Conservation (phyloP, 1,140 invertebrate genomes). For the Zaprionus gabonicus region DNA sequence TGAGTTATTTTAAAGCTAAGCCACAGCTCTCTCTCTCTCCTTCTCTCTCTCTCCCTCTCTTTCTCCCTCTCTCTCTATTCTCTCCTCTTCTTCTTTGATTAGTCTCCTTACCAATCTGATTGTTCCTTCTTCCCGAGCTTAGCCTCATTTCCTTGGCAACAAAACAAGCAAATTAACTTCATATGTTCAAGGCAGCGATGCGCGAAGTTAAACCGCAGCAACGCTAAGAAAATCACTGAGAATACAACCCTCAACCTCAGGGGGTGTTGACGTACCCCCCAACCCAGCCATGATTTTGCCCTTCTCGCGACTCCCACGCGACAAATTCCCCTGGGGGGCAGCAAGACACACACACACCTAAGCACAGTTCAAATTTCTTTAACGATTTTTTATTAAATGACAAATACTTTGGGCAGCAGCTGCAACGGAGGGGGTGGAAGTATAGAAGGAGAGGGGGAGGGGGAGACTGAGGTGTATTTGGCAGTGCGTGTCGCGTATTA, state of each 20-base stretch:
- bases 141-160: slow-evolving; percentile 63
- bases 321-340: slow-evolving; percentile 15
- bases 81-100: background rate
- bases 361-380: slow-evolving; percentile 46
- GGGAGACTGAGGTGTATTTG: slow-evolving; percentile 1
- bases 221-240: slow-evolving; percentile 11
- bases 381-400: slow-evolving; percentile 49
- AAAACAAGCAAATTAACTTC: slow-evolving; percentile 71
- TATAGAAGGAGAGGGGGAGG: background rate
- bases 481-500: slow-evolving; percentile 17
- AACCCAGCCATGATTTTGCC: background rate
- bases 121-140: slow-evolving; percentile 32
- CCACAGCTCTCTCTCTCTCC: background rate
- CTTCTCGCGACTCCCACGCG: background rate
- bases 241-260: background rate
- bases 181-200: slow-evolving; percentile 62
- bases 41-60: background rate
- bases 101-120: background rate
- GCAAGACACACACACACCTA: background rate
- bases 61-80: background rate
- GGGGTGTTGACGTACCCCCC: too few species aligned
- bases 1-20: slow-evolving; percentile 2
- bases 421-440: background rate
- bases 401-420: slow-evolving; percentile 35
- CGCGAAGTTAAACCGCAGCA: slow-evolving; percentile 37